Conservation (phyloP, 2,797 vertebrate genomes). For the Buphagus erythrorhynchus region DNA sequence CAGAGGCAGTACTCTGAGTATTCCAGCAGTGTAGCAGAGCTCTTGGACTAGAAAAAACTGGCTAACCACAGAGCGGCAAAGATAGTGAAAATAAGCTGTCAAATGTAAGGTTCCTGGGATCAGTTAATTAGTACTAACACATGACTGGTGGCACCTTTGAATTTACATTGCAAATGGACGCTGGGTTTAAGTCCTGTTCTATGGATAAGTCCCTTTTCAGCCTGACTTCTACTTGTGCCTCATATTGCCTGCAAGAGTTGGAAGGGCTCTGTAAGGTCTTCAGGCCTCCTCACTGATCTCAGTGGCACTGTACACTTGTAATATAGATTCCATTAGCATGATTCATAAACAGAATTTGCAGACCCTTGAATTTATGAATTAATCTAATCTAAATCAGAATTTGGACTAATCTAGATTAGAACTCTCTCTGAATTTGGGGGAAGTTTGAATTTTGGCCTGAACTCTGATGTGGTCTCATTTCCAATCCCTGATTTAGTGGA, state of each 20-base stretch:
- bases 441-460: not conserved
- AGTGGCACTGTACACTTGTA: not conserved
- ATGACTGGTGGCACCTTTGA: not conserved
- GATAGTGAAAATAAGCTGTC: not conserved
- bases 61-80: not conserved
- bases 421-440: not conserved
- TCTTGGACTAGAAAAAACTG: not conserved
- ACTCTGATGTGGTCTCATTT: not conserved
- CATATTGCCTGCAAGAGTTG: rapidly evolving
- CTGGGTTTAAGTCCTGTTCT: not conserved
- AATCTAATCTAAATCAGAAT: not conserved
- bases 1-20: not conserved
- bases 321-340: not conserved
- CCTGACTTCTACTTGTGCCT: not conserved
- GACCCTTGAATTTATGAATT: not conserved
- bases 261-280: not conserved
- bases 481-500: not conserved
- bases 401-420: not conserved
- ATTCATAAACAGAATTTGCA: not conserved
- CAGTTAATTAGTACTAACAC: not conserved
- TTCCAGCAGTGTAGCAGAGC: not conserved
- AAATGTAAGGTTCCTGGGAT: not conserved
- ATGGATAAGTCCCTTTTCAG: not conserved
- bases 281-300: not conserved
- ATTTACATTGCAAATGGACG: not conserved